Percentiles rank a stretch among this genome's conserved stretches.
Conservation (phyloP, 2,113 vertebrate species). For the Orientallactaga bullata region DNA sequence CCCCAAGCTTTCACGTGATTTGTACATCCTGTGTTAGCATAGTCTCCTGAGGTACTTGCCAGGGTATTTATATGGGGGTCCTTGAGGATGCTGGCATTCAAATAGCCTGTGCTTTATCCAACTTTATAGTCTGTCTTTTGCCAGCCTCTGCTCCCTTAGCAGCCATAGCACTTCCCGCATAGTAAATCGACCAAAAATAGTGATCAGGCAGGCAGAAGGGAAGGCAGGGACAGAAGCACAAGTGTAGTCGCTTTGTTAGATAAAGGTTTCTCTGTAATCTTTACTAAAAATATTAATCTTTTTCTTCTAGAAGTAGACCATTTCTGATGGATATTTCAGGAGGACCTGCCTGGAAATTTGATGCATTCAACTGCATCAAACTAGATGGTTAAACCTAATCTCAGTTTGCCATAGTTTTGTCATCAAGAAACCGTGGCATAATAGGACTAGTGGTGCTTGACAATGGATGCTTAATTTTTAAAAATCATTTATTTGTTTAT, state of each 20-base stretch:
- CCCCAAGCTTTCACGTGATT: not conserved
- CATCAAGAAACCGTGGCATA: not conserved
- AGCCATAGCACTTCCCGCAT: not conserved
- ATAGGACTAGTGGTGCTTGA: not conserved
- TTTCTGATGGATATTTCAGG: not conserved
- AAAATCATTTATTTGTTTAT: too few species aligned
- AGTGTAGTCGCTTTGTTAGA: not conserved
- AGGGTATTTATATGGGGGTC: not conserved
- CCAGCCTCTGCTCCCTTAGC: not conserved
- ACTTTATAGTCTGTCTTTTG: not conserved
- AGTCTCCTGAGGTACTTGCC: not conserved
- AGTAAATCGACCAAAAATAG: too few species aligned
- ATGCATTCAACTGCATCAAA: not conserved
- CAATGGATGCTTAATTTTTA: not conserved
- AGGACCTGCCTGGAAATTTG: not conserved
- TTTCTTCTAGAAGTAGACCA: not conserved
- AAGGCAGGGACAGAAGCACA: not conserved
- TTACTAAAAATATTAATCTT: not conserved
- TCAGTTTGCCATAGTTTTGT: not conserved
- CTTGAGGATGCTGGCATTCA: not conserved
- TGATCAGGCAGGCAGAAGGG: not conserved
- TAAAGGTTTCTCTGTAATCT: not conserved
- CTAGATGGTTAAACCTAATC: not conserved
- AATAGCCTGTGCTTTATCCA: not conserved
- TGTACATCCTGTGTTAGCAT: not conserved